Evolutionary conservation across 2,113 vertebrate genomes (phyloP).

Genomic region (Paratilapia polleni): DNA sequence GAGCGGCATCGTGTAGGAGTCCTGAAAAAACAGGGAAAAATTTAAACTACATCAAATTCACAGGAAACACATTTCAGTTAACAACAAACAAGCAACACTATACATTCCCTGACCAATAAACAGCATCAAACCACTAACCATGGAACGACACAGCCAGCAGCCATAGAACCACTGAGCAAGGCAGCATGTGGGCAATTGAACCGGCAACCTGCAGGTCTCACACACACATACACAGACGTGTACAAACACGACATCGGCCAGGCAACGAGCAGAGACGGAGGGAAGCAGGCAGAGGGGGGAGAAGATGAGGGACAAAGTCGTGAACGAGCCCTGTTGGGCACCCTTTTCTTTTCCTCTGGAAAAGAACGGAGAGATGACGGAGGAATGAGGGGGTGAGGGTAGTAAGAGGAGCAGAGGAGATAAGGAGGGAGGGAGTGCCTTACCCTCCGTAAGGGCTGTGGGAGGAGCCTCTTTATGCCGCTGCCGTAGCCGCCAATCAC

Average conservation of each 20-base stretch:
- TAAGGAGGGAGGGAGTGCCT: constrained; percentile 78
- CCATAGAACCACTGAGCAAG: constrained; percentile 71
- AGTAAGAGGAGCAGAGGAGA: constrained; percentile 59
- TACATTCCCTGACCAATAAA: constrained; percentile 40
- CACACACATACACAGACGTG: constrained; percentile 36
- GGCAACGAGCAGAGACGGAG: constrained; percentile 63
- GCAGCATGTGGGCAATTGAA: constrained; percentile 55
- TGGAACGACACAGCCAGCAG: constrained; percentile 67
- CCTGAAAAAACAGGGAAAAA: constrained; percentile 72
- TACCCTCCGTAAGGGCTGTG: constrained; percentile 83
- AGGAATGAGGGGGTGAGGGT: constrained; percentile 47
- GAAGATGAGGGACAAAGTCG: constrained; percentile 73
- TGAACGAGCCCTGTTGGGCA: constrained; percentile 31
- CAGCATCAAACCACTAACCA: constrained; percentile 61
- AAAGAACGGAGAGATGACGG: constrained; percentile 76
- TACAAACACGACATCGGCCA: constrained; percentile 56
- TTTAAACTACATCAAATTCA: not conserved
- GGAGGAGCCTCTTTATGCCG: constrained; percentile 82
- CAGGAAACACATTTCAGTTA: not conserved
- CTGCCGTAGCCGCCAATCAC: constrained; percentile 81
- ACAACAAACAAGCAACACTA: constrained; percentile 32
- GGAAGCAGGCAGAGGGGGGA: constrained; percentile 59
- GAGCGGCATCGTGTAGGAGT: constrained; percentile 97
- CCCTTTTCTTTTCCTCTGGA: constrained; percentile 59
- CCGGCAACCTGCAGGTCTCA: constrained; percentile 57